Conservation (phyloP, 2,888 invertebrate species). For the Zygogramma bicolorata region DNA sequence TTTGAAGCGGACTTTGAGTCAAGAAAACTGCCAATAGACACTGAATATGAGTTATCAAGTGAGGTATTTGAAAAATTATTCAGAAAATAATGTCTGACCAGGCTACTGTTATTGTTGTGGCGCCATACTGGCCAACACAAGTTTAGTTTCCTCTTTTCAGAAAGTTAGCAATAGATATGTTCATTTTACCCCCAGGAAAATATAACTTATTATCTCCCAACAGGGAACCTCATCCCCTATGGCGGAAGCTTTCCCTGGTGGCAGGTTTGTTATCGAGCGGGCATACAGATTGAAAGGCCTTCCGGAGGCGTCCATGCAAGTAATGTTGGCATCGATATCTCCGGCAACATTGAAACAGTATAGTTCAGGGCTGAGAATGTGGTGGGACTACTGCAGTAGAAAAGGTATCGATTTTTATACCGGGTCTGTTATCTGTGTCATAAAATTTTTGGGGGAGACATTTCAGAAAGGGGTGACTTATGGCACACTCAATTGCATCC, state of each 20-base stretch:
- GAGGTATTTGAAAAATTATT: background rate
- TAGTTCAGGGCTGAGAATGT: constrained; percentile 36
- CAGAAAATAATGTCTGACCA: constrained; percentile 23
- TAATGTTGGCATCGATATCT: constrained; percentile 39
- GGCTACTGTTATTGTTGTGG: constrained; percentile 20
- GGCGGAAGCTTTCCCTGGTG: constrained; percentile 26
- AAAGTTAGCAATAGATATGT: background rate
- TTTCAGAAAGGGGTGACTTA: background rate
- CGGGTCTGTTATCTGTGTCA: background rate
- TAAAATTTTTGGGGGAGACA: background rate
- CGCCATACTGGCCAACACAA: constrained; percentile 16
- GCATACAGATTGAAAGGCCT: constrained; percentile 35
- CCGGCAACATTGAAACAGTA: constrained; percentile 47
- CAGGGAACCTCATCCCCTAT: constrained; percentile 14
- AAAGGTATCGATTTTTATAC: constrained; percentile 3
- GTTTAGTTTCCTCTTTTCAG: constrained; percentile 19
- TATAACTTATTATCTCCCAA: constrained; percentile 8
- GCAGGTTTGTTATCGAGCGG: constrained; percentile 47
- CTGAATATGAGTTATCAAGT: constrained; percentile 17
- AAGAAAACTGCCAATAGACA: constrained; percentile 2
- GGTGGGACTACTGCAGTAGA: constrained; percentile 44
- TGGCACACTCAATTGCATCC: background rate
- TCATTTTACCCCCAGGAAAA: background rate
- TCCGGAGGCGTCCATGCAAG: constrained; percentile 35
- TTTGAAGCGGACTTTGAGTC: constrained; percentile 8